phyloP scores from a whole-genome alignment of 2,113 vertebrate genomes.

The Myiozetetes cayanensis region DNA sequence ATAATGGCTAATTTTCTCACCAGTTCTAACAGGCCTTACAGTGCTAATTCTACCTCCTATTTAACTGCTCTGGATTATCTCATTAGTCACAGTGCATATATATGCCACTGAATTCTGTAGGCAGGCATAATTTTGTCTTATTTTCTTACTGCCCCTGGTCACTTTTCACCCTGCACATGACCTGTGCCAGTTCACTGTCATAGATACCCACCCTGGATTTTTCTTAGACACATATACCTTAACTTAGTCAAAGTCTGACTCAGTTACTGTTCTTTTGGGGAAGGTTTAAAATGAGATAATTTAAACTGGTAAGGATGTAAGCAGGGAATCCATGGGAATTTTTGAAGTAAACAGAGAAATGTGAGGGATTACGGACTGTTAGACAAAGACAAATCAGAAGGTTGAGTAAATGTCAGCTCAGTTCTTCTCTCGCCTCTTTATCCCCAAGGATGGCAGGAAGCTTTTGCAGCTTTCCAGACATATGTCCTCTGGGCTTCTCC shows the following conservation, averaged over 20 bases:
- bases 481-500: constrained; percentile 34
- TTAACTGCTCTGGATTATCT: background rate
- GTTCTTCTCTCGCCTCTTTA: background rate
- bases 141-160: background rate
- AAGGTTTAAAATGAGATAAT: background rate
- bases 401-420: constrained; percentile 14
- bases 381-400: constrained; percentile 28
- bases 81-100: background rate
- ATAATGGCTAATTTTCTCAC: background rate
- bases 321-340: background rate
- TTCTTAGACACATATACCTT: background rate
- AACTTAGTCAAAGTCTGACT: background rate
- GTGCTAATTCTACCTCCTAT: background rate
- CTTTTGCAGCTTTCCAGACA: constrained; percentile 24
- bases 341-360: constrained; percentile 25
- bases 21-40: background rate
- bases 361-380: background rate
- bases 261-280: background rate
- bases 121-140: background rate
- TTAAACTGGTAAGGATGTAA: background rate
- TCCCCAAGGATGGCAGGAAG: background rate
- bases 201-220: background rate
- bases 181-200: background rate
- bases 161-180: background rate
- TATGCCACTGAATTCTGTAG: background rate